Evolutionary conservation across 2,113 vertebrate species (phyloP).

Genomic region (Seriola dumerili): DNA sequence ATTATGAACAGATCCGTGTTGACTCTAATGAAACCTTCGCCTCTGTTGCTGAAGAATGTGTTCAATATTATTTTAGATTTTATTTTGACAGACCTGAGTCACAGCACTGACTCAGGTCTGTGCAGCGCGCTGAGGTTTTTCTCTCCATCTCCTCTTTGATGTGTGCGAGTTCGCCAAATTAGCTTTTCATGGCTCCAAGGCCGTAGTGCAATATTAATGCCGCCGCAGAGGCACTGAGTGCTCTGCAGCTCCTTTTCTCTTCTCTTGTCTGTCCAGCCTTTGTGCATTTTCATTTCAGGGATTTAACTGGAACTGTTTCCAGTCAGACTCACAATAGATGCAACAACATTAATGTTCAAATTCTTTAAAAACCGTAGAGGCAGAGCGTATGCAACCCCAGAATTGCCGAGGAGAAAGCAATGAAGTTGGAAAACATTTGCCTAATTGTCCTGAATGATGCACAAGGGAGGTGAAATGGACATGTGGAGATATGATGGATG

Average conservation of each 20-base stretch:
- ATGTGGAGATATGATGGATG: too few species aligned
- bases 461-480: not conserved
- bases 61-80: not conserved
- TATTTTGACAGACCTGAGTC: slow-evolving; percentile 25
- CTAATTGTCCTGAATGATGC: not conserved
- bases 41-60: not conserved
- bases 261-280: not conserved
- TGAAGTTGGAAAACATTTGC: not conserved
- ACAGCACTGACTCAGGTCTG: slow-evolving; percentile 31
- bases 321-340: not conserved
- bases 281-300: slow-evolving; percentile 11
- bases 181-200: slow-evolving; percentile 72
- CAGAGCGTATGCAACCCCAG: too few species aligned
- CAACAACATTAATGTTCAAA: not conserved
- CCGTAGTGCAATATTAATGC: slow-evolving; percentile 80
- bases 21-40: not conserved
- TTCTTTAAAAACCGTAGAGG: too few species aligned
- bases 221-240: slow-evolving; percentile 60
- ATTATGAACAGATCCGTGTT: not conserved
- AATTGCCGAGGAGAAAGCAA: too few species aligned
- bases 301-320: not conserved
- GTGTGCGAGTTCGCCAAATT: slow-evolving; percentile 54
- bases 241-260: slow-evolving; percentile 48
- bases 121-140: slow-evolving; percentile 39
- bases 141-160: slow-evolving; percentile 50